These are phyloP conservation scores for Eupelmus urozonus DNA, from an alignment of 2,888 invertebrate genomes.

Conservation along the genomic window DNA sequence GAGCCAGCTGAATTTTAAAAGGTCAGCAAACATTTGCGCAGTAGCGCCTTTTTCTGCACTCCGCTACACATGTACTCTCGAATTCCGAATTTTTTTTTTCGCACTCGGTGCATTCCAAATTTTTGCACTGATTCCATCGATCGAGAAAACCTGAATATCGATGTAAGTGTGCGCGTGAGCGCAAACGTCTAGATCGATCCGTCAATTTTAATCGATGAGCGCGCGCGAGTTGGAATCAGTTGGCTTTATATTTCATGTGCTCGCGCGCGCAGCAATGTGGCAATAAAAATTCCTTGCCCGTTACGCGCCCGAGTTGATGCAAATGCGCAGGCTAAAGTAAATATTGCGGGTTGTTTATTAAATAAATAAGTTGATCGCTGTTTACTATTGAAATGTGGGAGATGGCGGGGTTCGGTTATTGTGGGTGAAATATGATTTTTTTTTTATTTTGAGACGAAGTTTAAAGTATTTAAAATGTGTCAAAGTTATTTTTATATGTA, in stretches of 20 bases:
- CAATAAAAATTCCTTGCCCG: constrained; percentile 20
- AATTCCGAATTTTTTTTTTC: background rate
- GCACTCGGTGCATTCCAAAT: background rate
- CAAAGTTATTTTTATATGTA: no score
- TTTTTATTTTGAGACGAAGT: no score
- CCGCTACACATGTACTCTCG: background rate
- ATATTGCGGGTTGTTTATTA: no score
- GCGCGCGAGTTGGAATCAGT: background rate
- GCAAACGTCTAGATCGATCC: no score
- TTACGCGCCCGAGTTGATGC: background rate
- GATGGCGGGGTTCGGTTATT: no score
- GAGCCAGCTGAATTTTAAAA: constrained; percentile 30
- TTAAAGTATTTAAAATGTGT: no score
- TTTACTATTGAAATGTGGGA: no score
- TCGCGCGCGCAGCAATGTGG: background rate
- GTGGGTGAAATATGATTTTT: no score
- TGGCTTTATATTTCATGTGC: constrained; percentile 18
- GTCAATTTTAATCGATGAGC: constrained; percentile 28
- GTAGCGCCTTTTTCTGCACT: background rate
- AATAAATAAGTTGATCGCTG: no score
- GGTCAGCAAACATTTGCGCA: constrained; percentile 32
- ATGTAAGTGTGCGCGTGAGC: no score
- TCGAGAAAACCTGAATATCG: no score
- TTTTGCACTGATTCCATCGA: no score
- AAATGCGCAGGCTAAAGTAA: background rate